Conservation (phyloP, 2,113 vertebrate species). For the Corvus hawaiiensis region DNA sequence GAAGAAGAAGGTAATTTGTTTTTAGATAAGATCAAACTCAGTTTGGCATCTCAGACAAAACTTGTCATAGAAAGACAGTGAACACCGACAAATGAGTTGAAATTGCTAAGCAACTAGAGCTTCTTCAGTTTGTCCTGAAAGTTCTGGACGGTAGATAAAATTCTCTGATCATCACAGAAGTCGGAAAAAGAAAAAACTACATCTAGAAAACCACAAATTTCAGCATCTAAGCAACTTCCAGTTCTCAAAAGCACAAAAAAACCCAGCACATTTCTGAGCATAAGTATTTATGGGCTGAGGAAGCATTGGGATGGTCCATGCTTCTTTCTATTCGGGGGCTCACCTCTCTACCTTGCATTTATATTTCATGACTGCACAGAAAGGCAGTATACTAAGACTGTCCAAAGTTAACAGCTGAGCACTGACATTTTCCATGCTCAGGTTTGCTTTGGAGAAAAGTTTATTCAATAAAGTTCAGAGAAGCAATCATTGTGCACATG, state of each 20-base stretch:
- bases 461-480: not conserved
- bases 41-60: not conserved
- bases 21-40: not conserved
- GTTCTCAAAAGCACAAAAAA: not conserved
- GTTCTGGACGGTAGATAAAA: not conserved
- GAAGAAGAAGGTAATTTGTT: not conserved
- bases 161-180: not conserved
- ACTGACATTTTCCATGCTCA: not conserved
- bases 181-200: not conserved
- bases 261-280: not conserved
- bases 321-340: not conserved
- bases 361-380: not conserved
- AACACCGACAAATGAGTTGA: not conserved
- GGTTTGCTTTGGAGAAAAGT: not conserved
- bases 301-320: not conserved
- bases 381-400: not conserved
- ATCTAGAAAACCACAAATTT: fast-evolving
- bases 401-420: not conserved
- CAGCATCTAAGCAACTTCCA: not conserved
- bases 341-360: not conserved
- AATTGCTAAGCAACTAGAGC: not conserved
- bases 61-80: not conserved
- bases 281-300: not conserved
- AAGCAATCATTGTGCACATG: not conserved
- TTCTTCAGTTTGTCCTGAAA: not conserved